Evolutionary conservation across 2,113 vertebrate species (phyloP), one percentile per base, ranked within the genome.

Genomic region (Lophura nycthemera): DNA sequence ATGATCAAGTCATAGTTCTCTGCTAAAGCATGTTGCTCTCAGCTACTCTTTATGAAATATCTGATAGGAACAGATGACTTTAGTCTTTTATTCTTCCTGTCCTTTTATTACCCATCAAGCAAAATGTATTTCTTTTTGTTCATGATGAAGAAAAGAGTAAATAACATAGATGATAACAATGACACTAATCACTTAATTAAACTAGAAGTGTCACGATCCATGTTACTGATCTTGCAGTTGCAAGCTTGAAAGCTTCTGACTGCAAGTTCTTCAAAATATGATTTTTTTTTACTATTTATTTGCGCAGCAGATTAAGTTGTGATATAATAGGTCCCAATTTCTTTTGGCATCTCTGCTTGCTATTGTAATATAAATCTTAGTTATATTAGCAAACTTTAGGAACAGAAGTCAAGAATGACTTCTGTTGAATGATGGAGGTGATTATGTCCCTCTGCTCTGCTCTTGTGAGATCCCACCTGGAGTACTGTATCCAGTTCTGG

Each of bases 351-450:
- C 40, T 95, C 34, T 42, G 45, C 20, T 32, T 82, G 29, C 24
- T 22, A 90, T 92, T 72, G 16, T 88, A 82, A 79, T 70, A 70
- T 29, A 85, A 90, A 89, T 65, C 54, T 90, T 90, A 76, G 76
- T 93, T 85, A 34, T n/a, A 63, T 65, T 86, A 85, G 73, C 43
- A 85, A 76, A 47, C 1, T 50, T 89, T 66, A 79, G 77, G 59
- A 36, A 61, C 10, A 42, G 36, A 11, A 85, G 27, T 71, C 74
- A 56, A 56, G 29, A n/a, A n/a, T n/a, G n/a, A n/a, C n/a, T n/a
- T n/a, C n/a, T n/a, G n/a, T n/a, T n/a, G n/a, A n/a, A 12, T 50
- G 48, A 50, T 12, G 48, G 48, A 25, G 48, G 24, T 50, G 24
- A 50, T 50, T 50, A 6, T 50, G 48, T 11, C 24, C 24, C 22